Percentiles rank a stretch among this genome's conserved stretches.
Conservation (phyloP, 23 tunicate genomes). For the Phallusia fumigata region DNA sequence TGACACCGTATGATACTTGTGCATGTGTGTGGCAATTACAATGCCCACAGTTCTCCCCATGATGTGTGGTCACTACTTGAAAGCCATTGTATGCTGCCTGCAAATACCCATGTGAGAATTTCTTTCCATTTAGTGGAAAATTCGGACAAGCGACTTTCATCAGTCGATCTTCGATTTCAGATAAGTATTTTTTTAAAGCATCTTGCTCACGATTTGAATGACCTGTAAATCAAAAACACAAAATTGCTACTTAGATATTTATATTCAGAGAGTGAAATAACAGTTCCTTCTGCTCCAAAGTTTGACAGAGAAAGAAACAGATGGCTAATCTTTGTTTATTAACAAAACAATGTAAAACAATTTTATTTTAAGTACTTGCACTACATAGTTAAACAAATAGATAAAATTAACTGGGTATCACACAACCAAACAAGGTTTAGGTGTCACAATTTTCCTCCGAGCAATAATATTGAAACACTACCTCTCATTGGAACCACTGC, state of each 20-base stretch:
- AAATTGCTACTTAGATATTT: too few species aligned
- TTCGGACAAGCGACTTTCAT: conserved; percentile 42
- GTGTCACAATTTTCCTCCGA: too few species aligned
- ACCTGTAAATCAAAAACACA: too few species aligned
- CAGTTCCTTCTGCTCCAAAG: too few species aligned
- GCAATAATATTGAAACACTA: neutral
- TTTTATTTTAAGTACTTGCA: too few species aligned
- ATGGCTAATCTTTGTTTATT: too few species aligned
- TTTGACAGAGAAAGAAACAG: too few species aligned
- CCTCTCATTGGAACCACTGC: conserved; percentile 46
- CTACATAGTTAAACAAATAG: too few species aligned
- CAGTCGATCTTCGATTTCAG: conserved; percentile 43
- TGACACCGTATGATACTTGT: conserved; percentile 52
- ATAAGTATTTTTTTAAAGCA: conserved; percentile 23
- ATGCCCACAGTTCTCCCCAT: conserved; percentile 19
- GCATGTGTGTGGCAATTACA: conserved; percentile 44
- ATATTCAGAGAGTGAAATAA: too few species aligned
- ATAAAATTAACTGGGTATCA: too few species aligned
- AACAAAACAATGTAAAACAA: too few species aligned
- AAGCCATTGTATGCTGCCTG: conserved; percentile 39
- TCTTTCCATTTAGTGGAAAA: conserved; percentile 32
- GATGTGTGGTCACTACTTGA: conserved; percentile 23
- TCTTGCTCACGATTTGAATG: conserved; percentile 53
- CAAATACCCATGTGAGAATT: conserved; percentile 60
- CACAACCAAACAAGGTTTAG: too few species aligned